Percentiles rank a stretch among this genome's conserved stretches.
Evolutionary conservation across 2,113 vertebrate genomes (phyloP).

Genomic region (Colossoma macropomum): DNA sequence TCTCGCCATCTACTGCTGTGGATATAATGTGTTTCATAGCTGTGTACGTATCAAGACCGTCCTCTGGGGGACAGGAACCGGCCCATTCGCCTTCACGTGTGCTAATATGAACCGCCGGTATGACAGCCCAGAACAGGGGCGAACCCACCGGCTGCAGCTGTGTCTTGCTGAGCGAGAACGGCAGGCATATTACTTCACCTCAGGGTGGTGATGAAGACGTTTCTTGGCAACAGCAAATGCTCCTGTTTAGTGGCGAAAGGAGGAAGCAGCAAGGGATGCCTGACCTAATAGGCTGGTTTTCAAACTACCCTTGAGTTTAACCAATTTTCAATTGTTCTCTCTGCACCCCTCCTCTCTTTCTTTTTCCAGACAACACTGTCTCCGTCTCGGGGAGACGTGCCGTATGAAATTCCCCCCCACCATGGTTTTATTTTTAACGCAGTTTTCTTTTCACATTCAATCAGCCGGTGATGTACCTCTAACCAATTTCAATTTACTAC

Average conservation of each 20-base stretch:
- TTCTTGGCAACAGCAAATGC: slow-evolving; percentile 68
- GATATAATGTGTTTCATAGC: not conserved
- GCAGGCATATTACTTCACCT: slow-evolving; percentile 79
- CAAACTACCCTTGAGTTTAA: slow-evolving; percentile 75
- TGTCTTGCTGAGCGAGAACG: slow-evolving; percentile 71
- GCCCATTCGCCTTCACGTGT: slow-evolving; percentile 10
- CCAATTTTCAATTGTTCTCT: slow-evolving; percentile 73
- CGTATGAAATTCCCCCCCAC: slow-evolving; percentile 63
- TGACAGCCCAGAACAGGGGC: slow-evolving; percentile 69
- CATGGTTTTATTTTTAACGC: slow-evolving; percentile 65
- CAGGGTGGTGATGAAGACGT: slow-evolving; percentile 71
- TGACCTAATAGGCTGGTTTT: slow-evolving; percentile 83
- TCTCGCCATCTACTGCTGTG: not conserved
- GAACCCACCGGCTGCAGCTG: slow-evolving; percentile 59
- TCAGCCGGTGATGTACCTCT: slow-evolving; percentile 67
- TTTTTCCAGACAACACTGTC: slow-evolving; percentile 52
- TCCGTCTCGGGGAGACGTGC: slow-evolving; percentile 56
- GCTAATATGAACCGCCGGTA: slow-evolving; percentile 69
- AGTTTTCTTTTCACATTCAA: slow-evolving; percentile 72
- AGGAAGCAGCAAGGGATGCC: slow-evolving; percentile 46
- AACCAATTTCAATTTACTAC: slow-evolving; percentile 78
- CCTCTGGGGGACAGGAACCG: slow-evolving; percentile 18
- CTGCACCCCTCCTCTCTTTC: slow-evolving; percentile 47
- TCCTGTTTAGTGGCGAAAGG: not conserved
- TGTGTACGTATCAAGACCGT: not conserved